A percentile compares a stretch with the other conserved stretches of the same genome.
Evolutionary conservation across 2,797 vertebrate genomes (phyloP).

Genomic region (Chromobotia macracanthus): DNA sequence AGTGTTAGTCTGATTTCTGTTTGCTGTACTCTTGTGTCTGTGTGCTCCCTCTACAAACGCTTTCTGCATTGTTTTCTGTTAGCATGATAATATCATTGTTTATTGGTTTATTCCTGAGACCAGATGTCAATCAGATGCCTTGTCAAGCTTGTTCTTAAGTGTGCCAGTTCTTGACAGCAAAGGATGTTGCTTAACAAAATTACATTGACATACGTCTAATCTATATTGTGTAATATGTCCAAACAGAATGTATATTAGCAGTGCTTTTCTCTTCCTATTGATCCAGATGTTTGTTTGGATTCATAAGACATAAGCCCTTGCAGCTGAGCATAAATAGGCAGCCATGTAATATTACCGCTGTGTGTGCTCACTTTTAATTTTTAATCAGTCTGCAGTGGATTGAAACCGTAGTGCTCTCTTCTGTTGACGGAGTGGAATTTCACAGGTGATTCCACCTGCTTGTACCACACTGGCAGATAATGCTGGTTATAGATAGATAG

Average conservation of each 20-base stretch:
- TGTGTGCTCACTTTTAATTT: constrained; percentile 68
- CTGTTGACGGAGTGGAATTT: constrained; percentile 68
- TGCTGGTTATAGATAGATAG: constrained; percentile 25
- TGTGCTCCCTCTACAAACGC: no score
- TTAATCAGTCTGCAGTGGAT: constrained; percentile 67
- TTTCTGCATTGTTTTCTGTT: background rate
- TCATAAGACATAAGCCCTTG: constrained; percentile 22
- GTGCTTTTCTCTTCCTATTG: background rate
- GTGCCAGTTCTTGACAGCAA: background rate
- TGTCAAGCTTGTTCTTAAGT: no score
- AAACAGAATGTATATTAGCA: background rate
- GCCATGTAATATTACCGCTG: constrained; percentile 62
- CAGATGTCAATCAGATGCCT: background rate
- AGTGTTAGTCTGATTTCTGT: background rate
- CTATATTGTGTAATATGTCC: background rate
- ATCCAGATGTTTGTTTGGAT: constrained; percentile 7
- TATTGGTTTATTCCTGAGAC: background rate
- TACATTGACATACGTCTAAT: background rate
- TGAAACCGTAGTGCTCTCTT: constrained; percentile 61
- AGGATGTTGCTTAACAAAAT: background rate
- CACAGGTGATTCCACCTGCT: constrained; percentile 60
- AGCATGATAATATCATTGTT: background rate
- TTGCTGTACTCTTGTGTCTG: background rate
- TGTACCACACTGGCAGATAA: constrained; percentile 44
- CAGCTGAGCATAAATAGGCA: constrained; percentile 42